phyloP scores from a whole-genome alignment of 2,113 vertebrate species.

The Gambusia holbrooki region DNA sequence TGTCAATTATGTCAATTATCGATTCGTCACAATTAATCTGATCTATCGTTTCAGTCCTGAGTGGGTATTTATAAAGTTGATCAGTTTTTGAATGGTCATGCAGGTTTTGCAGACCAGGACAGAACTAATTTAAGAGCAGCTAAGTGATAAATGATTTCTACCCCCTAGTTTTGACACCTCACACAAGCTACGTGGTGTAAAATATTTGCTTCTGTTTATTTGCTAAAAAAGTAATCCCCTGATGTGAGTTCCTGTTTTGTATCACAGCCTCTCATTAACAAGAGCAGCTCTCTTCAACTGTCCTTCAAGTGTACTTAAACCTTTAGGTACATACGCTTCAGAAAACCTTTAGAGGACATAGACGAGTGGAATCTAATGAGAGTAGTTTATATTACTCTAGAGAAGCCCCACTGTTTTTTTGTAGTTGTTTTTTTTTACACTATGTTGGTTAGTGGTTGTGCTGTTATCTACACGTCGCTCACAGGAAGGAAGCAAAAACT shows the following conservation, averaged over 20 bases:
- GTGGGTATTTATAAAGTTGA: not conserved
- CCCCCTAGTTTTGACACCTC: not conserved
- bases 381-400: constrained; percentile 2
- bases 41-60: too few species aligned
- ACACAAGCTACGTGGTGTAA: not conserved
- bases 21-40: too few species aligned
- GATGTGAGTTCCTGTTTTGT: constrained; percentile 9
- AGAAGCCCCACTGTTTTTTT: constrained; percentile 11
- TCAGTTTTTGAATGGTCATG: not conserved
- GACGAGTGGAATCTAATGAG: constrained; percentile 4
- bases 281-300: constrained; percentile 24
- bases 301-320: constrained; percentile 69
- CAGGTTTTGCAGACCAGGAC: not conserved
- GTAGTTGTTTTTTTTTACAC: not conserved
- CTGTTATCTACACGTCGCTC: not conserved
- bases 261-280: constrained; percentile 5
- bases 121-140: not conserved
- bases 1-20: too few species aligned
- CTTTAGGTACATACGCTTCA: constrained; percentile 26
- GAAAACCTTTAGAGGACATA: constrained; percentile 2
- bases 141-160: not conserved
- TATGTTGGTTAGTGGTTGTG: constrained; percentile 6
- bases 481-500: not conserved
- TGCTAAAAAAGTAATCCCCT: not conserved
- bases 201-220: not conserved